Evolutionary conservation across 2,797 vertebrate genomes (phyloP).

Genomic region (Astyanax mexicanus): DNA sequence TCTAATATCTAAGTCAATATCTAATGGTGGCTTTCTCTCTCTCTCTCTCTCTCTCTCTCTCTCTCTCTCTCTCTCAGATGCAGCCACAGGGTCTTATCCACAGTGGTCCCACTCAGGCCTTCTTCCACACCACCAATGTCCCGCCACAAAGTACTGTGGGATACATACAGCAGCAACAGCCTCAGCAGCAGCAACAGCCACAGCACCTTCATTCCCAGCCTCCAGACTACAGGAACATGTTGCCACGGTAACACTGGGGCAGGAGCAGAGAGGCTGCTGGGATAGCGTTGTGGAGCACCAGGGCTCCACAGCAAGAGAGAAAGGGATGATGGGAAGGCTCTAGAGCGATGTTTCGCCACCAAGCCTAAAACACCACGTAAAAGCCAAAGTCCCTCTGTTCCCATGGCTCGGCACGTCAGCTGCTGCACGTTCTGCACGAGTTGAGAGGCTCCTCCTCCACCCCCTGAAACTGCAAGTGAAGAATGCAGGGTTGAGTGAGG

Average conservation of each 20-base stretch:
- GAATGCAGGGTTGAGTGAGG: constrained; percentile 43
- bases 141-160: constrained; percentile 77
- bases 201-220: constrained; percentile 81
- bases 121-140: constrained; percentile 78
- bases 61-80: constrained; percentile 73
- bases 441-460: constrained; percentile 9
- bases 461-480: constrained; percentile 29
- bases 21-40: too few relatives aligned
- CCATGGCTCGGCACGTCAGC: constrained; percentile 37
- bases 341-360: constrained; percentile 19
- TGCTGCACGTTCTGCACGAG: background rate
- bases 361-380: constrained; percentile 56
- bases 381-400: constrained; percentile 55
- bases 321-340: constrained; percentile 54
- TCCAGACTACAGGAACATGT: constrained; percentile 85
- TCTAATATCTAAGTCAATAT: too few relatives aligned
- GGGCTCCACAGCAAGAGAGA: constrained; percentile 30
- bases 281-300: constrained; percentile 28
- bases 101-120: constrained; percentile 66
- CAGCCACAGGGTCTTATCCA: constrained; percentile 76
- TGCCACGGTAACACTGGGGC: constrained; percentile 75
- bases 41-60: background rate
- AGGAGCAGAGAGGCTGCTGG: constrained; percentile 47
- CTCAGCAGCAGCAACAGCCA: constrained; percentile 77
- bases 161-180: constrained; percentile 80